Evolutionary conservation across 2,888 invertebrate genomes (phyloP), one percentile per base, ranked within the genome.

Genomic region (Ypsolopha scabrella): DNA sequence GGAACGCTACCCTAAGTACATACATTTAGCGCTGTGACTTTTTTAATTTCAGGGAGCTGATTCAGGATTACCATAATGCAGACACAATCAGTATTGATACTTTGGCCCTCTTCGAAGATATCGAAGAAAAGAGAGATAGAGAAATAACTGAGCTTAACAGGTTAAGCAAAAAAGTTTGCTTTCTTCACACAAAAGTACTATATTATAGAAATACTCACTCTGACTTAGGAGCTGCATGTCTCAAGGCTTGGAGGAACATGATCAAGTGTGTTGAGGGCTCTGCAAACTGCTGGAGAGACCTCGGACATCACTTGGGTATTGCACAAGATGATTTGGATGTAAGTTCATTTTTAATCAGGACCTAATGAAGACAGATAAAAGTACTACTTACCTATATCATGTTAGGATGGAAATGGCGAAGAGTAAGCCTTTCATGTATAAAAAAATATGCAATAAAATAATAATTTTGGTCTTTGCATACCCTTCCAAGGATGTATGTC

Each of bases 61-160:
- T 66, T 50, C 65, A 61, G 51, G 74, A 75, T 53, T 71, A 63
- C 51, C 73, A 71, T 4, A 68, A 75, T 63, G 71, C 70, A 36
- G 83, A 83, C 53, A 79, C 74, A 6, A 56, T 80, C 46, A 85
- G 81, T 61, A 63, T 85, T 52, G 76, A 81, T 54, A 85, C 85
- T 36, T 63, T 80, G 55, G 67, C 71, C 44, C 66, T 85, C 37
- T 79, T 83, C 60, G 69, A 77, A 55, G 62, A 67, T 51, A 62
- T 81, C 24, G 61, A 67, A 57, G 72, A 78, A 44, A 79, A 83
- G 58, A 71, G 81, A 57, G 60, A 60, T 9, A 68, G 55, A 54
- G 86, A 85, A 64, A 70, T 82, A 61, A 61, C 69, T 0, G 70
- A 75, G 60, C 61, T 85, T 51, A 63, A 74, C 56, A 61, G 61